Base-by-base conservation (phyloP, 2,888 invertebrate species). In the Apodemia zela region DNA sequence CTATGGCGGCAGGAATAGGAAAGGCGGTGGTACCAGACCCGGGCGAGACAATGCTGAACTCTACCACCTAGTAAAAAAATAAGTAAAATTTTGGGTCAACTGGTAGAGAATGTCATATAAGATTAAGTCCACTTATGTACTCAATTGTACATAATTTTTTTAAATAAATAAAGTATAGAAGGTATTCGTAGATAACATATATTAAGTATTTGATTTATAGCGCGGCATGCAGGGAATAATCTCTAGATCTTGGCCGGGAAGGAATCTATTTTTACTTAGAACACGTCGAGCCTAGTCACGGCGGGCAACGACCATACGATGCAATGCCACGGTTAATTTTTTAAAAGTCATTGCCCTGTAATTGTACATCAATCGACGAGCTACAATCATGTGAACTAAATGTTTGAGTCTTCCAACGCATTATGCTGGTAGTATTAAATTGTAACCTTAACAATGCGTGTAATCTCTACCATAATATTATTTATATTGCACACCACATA, bases 291-390 rank as follows among this genome's bases (percentile, higher is more conserved):
- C 51, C 61, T 35, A 61, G 61, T 51, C 51, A 18, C 51, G 17
- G 61, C 35, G 61, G 61, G 49, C 61, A 51, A 61, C 35, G 61
- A 21, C 61, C 61, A 51, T 67, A 66, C 74, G 75, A 78, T 85
- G 84, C 83, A 82, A 67, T 78, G 78, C 75, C 78, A 79, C 78
- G 77, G 78, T 79, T 80, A 75, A 71, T 82, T 83, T 87, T 80
- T 82, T 75, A 81, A 80, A 83, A 84, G 87, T 85, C 86, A 81
- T 79, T 80, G 85, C 78, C 83, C 86, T 77, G 71, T 75, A 75
- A 75, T 75, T 76, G 75, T 71, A 68, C 73, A 73, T 73, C 72
- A 73, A 73, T 69, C 73, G 68, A 66, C 63, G 67, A 71, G 61
- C 61, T 67, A 66, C 65, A 70, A 68, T 70, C 66, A 69, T 67